Evolutionary conservation across 1,140 invertebrate genomes (phyloP).

Genomic region (Halictus rubicundus): DNA sequence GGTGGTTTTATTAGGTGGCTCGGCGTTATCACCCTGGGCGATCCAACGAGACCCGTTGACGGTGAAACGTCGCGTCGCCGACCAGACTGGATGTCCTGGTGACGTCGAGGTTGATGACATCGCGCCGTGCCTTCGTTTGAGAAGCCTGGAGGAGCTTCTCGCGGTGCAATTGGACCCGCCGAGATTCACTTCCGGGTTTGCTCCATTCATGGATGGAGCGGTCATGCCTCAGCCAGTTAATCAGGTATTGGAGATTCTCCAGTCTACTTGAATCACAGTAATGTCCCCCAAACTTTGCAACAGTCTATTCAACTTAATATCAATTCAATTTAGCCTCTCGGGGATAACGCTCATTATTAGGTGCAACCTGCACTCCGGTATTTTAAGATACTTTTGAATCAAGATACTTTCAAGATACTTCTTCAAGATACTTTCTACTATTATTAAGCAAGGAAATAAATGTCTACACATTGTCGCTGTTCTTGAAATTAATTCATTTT

Average conservation of each 20-base stretch:
- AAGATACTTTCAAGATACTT: too few species aligned
- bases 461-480: too few species aligned
- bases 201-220: conserved; percentile 93
- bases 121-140: conserved; percentile 90
- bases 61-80: conserved; percentile 89
- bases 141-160: conserved; percentile 86
- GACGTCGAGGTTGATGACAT: conserved; percentile 89
- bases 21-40: conserved; percentile 97
- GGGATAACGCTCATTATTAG: too few species aligned
- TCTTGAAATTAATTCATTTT: too few species aligned
- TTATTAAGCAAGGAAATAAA: too few species aligned
- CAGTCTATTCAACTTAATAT: too few species aligned
- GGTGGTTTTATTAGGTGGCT: conserved; percentile 95
- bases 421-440: too few species aligned
- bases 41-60: conserved; percentile 92
- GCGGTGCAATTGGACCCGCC: conserved; percentile 88
- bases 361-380: too few species aligned
- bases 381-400: too few species aligned
- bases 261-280: too few species aligned
- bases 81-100: conserved; percentile 89
- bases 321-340: too few species aligned
- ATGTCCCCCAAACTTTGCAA: too few species aligned
- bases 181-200: conserved; percentile 92
- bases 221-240: conserved; percentile 81
- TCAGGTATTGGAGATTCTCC: conserved; percentile 64